Percentiles rank a stretch among this genome's conserved stretches.
Conservation (phyloP, 2,113 vertebrate species). For the Dicerorhinus sumatrensis region DNA sequence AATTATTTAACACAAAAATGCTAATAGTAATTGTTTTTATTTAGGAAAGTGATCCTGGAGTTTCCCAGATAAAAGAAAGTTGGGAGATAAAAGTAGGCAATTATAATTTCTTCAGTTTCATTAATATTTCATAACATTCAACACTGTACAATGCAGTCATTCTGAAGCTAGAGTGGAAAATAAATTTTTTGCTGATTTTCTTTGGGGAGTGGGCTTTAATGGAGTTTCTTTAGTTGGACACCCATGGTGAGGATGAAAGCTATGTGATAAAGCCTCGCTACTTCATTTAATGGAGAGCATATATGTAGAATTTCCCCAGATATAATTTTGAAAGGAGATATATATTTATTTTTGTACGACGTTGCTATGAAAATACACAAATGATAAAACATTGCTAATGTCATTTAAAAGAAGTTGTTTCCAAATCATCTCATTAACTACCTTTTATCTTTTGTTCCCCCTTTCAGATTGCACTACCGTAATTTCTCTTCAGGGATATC, state of each 20-base stretch:
- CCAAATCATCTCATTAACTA: slow-evolving; percentile 70
- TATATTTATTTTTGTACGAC: not conserved
- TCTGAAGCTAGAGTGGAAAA: not conserved
- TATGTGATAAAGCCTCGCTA: not conserved
- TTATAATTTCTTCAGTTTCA: not conserved
- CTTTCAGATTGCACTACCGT: slow-evolving; percentile 65
- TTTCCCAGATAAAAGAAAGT: not conserved
- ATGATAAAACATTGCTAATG: slow-evolving; percentile 48
- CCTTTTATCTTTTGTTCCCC: slow-evolving; percentile 36
- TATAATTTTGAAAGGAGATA: not conserved
- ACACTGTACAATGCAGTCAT: not conserved
- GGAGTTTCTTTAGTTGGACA: not conserved
- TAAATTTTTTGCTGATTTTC: not conserved
- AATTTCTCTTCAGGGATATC: slow-evolving; percentile 64
- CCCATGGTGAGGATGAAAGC: not conserved
- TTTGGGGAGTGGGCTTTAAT: not conserved
- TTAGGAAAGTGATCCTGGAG: not conserved
- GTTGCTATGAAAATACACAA: slow-evolving; percentile 57
- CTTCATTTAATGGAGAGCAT: not conserved
- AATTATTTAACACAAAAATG: not conserved
- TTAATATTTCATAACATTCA: not conserved
- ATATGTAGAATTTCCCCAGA: not conserved
- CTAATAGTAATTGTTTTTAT: not conserved
- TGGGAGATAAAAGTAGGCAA: not conserved
- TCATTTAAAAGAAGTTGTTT: slow-evolving; percentile 68